phyloP scores from a whole-genome alignment of 2,797 vertebrate genomes.

The Sebastes trivittatus region DNA sequence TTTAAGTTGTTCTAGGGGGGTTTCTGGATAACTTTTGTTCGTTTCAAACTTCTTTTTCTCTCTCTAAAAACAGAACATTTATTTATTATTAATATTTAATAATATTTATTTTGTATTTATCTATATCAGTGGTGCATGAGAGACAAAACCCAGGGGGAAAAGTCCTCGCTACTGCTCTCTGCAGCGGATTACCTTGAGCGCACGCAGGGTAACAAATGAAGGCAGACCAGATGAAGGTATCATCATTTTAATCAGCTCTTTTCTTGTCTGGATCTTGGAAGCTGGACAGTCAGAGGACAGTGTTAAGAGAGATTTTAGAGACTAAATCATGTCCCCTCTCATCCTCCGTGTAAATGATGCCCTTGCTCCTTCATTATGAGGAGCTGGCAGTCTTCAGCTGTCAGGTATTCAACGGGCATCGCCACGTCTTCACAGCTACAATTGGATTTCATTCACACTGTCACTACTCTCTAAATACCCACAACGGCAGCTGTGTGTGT shows the following conservation, averaged over 20 bases:
- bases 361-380: neutral
- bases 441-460: constrained; percentile 53
- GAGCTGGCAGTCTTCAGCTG: constrained; percentile 45
- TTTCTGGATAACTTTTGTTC: neutral
- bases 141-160: constrained; percentile 11
- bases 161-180: neutral
- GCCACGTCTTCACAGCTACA: constrained; percentile 52
- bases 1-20: neutral
- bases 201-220: neutral
- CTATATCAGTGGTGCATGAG: neutral
- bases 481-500: constrained; percentile 29
- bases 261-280: neutral
- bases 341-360: neutral
- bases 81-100: too few species aligned
- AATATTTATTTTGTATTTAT: too few species aligned
- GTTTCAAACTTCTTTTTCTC: too few species aligned
- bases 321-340: neutral
- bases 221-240: neutral
- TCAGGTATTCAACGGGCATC: constrained; percentile 55
- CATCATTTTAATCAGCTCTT: neutral
- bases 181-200: neutral
- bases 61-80: too few species aligned
- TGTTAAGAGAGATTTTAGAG: constrained; percentile 1
- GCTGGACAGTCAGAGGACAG: neutral
- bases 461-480: constrained; percentile 48